Percentiles rank a stretch among this genome's conserved stretches.
Evolutionary conservation across 2,797 vertebrate species (phyloP).

Genomic region (Chrysocyon brachyurus): DNA sequence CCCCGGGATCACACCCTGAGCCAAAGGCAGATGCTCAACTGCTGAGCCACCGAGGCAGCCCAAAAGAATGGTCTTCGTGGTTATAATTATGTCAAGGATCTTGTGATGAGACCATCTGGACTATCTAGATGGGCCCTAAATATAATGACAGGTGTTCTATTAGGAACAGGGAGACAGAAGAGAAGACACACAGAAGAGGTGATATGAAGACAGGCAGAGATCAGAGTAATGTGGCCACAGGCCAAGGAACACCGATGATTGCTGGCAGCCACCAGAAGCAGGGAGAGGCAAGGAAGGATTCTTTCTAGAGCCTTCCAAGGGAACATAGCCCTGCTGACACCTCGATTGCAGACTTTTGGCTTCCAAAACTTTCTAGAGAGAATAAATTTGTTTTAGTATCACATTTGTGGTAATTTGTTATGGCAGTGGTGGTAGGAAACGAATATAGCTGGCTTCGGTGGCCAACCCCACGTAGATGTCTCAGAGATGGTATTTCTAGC

Average conservation of each 20-base stretch:
- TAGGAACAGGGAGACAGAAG: neutral
- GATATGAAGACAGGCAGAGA: neutral
- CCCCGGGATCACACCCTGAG: no score
- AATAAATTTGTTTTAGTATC: neutral
- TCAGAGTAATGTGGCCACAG: neutral
- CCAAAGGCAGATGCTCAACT: no score
- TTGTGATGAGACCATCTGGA: neutral
- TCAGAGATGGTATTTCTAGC: neutral
- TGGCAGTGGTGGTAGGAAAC: neutral
- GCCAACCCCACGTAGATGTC: neutral
- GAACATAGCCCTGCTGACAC: neutral
- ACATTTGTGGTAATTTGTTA: neutral
- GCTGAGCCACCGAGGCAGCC: no score
- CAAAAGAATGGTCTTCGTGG: conserved; percentile 2
- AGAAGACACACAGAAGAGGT: neutral
- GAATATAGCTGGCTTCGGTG: neutral
- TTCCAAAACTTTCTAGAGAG: neutral
- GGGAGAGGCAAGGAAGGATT: neutral
- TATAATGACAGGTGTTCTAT: neutral
- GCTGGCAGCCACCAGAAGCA: neutral
- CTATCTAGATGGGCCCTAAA: neutral
- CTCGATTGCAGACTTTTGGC: neutral
- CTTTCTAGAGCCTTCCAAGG: neutral
- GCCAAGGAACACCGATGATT: neutral
- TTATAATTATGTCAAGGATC: neutral